Evolutionary conservation across 1,140 invertebrate species (phyloP), one percentile per base, ranked within the genome.

Genomic region (Aethina tumida): DNA sequence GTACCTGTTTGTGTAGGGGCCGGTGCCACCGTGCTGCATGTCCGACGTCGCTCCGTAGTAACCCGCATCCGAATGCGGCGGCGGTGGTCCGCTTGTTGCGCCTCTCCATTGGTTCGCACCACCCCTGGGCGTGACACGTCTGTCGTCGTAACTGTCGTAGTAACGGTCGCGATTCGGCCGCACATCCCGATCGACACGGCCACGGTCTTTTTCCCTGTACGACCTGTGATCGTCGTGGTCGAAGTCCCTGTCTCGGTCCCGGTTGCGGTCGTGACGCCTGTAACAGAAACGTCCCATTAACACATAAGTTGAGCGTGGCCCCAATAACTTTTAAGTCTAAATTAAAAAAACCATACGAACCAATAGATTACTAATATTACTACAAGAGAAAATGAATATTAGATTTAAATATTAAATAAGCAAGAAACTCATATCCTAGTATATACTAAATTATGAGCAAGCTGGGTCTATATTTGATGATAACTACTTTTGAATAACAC

Each of bases 1-100:
- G 39, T 49, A 49, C 47, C 47, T 49, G 47, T 49, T 49, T 45
- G 42, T 33, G 14, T 35, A 30, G 19, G 29, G 30, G 17, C 38
- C 22, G 14, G 39, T 32, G 25, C 14, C 14, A 12, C 31, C 25
- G 17, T 34, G 38, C 17, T 24, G 31, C 14, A 42, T 35, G 16
- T 30, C 27, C n/a, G 36, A 38, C 12, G 41, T 34, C 17, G 42
- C 28, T 5, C 27, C 20, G 28, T 29, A 31, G 15, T 43, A 43
- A 10, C 44, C 40, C n/a, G 16, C 26, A 10, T 44, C 34, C 21
- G 29, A 39, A 22, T 16, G 24, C 9, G 10, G 12, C 18, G 8
- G 20, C 8, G 35, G 10, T 19, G 26, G 28, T 15, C n/a, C 27
- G 27, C 32, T 15, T 10, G 29, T 21, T 34, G 13, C 19, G 15